Percentiles rank a stretch among this genome's conserved stretches.
Evolutionary conservation across 2,888 invertebrate species (phyloP).

Genomic region (Torymus aiolomorphi): DNA sequence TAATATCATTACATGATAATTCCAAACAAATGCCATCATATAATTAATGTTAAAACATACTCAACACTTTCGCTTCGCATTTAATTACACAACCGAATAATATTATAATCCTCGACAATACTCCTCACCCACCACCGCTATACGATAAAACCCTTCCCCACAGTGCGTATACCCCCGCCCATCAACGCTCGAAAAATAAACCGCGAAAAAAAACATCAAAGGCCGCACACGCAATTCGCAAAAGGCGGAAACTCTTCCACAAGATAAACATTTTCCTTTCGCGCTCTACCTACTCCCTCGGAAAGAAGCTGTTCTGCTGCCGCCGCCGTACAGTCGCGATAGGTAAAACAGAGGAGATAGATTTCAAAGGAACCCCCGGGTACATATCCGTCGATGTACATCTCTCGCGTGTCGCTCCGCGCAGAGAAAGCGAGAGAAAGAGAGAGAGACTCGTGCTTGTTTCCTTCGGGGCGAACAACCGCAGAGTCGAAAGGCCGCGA

Average conservation of each 20-base stretch:
- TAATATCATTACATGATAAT: no score
- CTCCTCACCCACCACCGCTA: no score
- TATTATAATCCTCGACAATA: no score
- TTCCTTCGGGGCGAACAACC: neutral
- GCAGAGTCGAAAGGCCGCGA: neutral
- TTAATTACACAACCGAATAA: no score
- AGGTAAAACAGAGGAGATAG: conserved; percentile 28
- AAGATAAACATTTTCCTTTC: conserved; percentile 15
- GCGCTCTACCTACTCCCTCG: neutral
- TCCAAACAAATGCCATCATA: no score
- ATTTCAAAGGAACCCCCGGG: conserved; percentile 27
- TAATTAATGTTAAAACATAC: no score
- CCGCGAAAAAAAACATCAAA: no score
- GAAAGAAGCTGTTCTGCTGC: neutral
- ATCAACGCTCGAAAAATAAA: no score
- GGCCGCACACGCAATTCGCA: no score
- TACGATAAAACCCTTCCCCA: no score
- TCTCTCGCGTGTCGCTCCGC: conserved; percentile 1
- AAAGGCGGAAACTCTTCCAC: neutral
- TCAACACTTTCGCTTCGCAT: no score
- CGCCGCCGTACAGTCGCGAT: neutral
- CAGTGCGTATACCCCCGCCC: no score
- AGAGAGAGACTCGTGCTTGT: conserved; percentile 7
- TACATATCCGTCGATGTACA: neutral
- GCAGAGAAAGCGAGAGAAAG: neutral